Percentiles rank a stretch among this genome's conserved stretches.
Evolutionary conservation across 2,797 vertebrate species (phyloP).

Genomic region (Varecia variegata): DNA sequence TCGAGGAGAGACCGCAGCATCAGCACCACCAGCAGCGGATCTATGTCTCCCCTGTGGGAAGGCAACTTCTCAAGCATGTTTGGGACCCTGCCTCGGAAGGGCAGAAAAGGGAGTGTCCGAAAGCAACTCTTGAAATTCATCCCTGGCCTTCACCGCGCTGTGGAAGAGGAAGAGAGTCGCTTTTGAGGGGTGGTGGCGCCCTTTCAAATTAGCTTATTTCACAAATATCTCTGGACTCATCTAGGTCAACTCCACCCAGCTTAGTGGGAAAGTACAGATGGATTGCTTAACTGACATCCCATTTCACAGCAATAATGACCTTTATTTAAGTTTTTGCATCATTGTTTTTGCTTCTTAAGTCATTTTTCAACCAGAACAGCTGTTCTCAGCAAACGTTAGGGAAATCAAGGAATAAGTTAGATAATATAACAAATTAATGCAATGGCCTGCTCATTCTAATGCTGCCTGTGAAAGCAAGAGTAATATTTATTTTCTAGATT

Average conservation of each 20-base stretch:
- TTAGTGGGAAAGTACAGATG: not conserved
- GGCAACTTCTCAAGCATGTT: constrained; percentile 85
- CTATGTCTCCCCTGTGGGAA: constrained; percentile 90
- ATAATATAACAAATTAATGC: not conserved
- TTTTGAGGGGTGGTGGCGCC: constrained; percentile 53
- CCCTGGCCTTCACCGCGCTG: constrained; percentile 91
- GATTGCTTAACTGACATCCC: not conserved
- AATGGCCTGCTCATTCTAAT: not conserved
- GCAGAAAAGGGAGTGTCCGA: constrained; percentile 86
- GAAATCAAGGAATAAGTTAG: not conserved
- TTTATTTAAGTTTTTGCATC: constrained; percentile 3
- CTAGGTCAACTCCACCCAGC: not conserved
- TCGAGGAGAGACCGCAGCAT: constrained; percentile 85
- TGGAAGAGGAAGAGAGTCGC: constrained; percentile 91
- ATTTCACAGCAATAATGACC: not conserved
- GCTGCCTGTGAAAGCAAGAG: not conserved
- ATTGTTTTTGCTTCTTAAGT: not conserved
- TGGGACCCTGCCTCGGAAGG: constrained; percentile 93
- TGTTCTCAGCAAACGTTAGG: not conserved
- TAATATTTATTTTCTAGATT: constrained; percentile 64
- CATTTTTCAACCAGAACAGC: not conserved
- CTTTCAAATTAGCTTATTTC: rapidly evolving
- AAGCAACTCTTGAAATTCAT: constrained; percentile 93
- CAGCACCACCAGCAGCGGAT: constrained; percentile 88
- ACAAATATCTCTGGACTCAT: not conserved